These are phyloP conservation scores for Geothlypis trichas DNA, from an alignment of 2,113 vertebrate genomes.

Conservation along the genomic window DNA sequence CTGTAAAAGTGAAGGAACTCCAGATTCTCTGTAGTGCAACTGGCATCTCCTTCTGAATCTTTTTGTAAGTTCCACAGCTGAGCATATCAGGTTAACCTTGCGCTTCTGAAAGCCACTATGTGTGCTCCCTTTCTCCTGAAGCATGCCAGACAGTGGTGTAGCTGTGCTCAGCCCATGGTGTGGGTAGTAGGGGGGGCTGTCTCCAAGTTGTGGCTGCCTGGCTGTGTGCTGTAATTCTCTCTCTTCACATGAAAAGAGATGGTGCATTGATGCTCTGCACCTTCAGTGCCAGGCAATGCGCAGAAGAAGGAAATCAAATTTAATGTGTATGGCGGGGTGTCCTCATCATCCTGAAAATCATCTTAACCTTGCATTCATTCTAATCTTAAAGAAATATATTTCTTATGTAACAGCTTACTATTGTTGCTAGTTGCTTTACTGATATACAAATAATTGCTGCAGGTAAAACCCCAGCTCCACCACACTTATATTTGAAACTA, in stretches of 20 bases:
- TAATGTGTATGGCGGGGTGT: accelerated
- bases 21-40: background rate
- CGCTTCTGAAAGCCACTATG: background rate
- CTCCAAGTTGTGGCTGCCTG: background rate
- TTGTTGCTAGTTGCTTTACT: background rate
- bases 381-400: background rate
- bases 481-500: background rate
- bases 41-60: background rate
- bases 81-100: background rate
- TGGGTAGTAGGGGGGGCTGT: background rate
- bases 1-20: background rate
- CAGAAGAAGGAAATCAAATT: background rate
- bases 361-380: background rate
- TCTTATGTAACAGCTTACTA: background rate
- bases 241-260: background rate
- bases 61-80: background rate
- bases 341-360: background rate
- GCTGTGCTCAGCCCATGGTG: background rate
- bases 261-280: background rate
- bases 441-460: background rate
- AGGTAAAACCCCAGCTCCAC: background rate
- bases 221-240: background rate
- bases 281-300: background rate
- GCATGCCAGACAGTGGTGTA: background rate
- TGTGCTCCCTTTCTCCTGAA: background rate